These are phyloP conservation scores for Chaetura pelagica DNA, from an alignment of 2,113 vertebrate species.

Conservation along the genomic window DNA sequence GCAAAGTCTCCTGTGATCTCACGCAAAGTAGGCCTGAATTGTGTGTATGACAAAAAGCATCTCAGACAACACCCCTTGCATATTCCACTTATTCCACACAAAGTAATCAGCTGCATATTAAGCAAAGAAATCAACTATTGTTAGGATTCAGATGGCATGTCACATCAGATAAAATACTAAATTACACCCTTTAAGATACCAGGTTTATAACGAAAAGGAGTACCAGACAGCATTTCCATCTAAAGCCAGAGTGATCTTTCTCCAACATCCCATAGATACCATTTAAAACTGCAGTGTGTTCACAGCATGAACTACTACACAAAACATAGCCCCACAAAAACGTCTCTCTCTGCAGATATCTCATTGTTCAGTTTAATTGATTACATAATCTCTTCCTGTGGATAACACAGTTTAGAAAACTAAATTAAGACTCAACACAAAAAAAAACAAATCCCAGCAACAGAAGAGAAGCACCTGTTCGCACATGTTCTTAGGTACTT, in stretches of 20 bases:
- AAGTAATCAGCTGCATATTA: not conserved
- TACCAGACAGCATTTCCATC: not conserved
- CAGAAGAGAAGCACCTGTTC: not conserved
- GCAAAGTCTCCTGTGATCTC: not conserved
- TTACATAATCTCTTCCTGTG: not conserved
- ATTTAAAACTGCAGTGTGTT: not conserved
- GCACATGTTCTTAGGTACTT: not conserved
- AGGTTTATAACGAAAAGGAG: not conserved
- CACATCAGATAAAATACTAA: not conserved
- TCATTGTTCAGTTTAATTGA: not conserved
- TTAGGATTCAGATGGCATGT: not conserved
- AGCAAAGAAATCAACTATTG: not conserved
- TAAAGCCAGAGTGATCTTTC: not conserved
- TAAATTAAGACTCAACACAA: not conserved
- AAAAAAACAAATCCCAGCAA: not conserved
- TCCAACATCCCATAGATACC: rapidly evolving
- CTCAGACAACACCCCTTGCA: not conserved
- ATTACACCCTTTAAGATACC: not conserved
- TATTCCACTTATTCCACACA: not conserved
- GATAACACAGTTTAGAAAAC: not conserved
- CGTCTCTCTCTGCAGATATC: not conserved
- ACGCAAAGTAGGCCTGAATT: not conserved
- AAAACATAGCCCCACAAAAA: not conserved
- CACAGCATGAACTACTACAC: not conserved
- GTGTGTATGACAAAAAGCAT: not conserved